Conservation (phyloP, 2,113 vertebrate genomes). For the Esox niger region DNA sequence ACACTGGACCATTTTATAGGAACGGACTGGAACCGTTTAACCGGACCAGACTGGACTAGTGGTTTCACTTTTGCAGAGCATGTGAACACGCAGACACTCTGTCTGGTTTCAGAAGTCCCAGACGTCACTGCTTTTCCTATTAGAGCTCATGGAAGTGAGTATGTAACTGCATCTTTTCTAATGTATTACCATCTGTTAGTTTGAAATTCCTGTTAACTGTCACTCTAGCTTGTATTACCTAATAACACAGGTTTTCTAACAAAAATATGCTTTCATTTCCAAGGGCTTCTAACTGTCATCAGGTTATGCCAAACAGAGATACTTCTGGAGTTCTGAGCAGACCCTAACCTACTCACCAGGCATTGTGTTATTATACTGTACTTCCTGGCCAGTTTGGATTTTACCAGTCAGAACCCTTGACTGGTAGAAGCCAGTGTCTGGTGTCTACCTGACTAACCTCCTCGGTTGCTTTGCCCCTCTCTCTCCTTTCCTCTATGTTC, state of each 20-base stretch:
- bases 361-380: neutral
- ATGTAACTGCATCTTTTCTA: neutral
- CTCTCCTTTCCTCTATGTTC: neutral
- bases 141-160: neutral
- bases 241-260: too few relatives aligned
- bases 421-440: neutral
- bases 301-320: neutral
- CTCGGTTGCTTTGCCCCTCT: neutral
- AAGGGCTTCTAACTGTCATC: neutral
- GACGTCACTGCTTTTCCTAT: neutral
- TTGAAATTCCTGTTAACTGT: neutral
- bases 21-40: neutral
- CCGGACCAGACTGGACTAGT: neutral
- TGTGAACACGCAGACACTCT: slow-evolving; percentile 5
- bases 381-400: neutral
- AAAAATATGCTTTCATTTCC: neutral
- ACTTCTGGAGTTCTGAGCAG: neutral
- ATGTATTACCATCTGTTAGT: neutral
- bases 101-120: neutral
- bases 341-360: neutral
- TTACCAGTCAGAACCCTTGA: neutral
- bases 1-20: slow-evolving; percentile 32
- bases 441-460: slow-evolving; percentile 1
- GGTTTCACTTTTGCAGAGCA: slow-evolving; percentile 9
- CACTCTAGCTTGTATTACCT: neutral